phyloP scores from a whole-genome alignment of 1,140 invertebrate species.

The Megathymus violae region DNA sequence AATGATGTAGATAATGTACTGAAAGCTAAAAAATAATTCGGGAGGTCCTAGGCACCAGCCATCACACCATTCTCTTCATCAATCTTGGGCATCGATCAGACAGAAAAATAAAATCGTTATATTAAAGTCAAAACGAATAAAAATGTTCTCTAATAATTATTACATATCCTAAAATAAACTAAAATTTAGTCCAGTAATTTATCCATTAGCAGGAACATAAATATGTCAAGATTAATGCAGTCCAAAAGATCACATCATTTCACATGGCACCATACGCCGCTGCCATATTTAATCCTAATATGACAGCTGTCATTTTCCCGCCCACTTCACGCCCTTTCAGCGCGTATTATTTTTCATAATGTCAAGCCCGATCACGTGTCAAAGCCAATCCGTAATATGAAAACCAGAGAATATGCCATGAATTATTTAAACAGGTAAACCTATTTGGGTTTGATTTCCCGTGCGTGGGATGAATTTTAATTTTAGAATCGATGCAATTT shows the following conservation, averaged over 20 bases:
- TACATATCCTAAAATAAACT: not conserved
- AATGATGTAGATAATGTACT: too few relatives aligned
- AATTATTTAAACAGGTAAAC: conserved; percentile 14
- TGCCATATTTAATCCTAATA: conserved; percentile 33
- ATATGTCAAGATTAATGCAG: conserved; percentile 29
- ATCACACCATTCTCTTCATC: too few relatives aligned
- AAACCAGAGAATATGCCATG: conserved; percentile 8
- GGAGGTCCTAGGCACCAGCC: too few relatives aligned
- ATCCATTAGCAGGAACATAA: conserved; percentile 29
- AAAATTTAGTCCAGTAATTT: conserved; percentile 24
- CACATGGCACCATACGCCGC: conserved; percentile 21
- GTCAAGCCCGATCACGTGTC: conserved; percentile 27
- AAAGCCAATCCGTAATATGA: conserved; percentile 16
- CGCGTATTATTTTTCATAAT: conserved; percentile 40
- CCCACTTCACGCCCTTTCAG: conserved; percentile 22
- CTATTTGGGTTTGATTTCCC: conserved; percentile 7
- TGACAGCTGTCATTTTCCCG: conserved; percentile 39
- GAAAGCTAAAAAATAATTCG: too few relatives aligned
- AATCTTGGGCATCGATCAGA: too few relatives aligned
- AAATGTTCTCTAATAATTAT: not conserved
- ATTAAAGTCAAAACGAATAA: too few relatives aligned
- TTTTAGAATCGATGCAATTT: not conserved
- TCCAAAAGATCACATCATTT: conserved; percentile 23
- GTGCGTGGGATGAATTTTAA: conserved; percentile 1
- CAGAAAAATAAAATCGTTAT: too few relatives aligned